Evolutionary conservation across 2,797 vertebrate genomes (phyloP).

Genomic region (Scomberomorus guttatus): DNA sequence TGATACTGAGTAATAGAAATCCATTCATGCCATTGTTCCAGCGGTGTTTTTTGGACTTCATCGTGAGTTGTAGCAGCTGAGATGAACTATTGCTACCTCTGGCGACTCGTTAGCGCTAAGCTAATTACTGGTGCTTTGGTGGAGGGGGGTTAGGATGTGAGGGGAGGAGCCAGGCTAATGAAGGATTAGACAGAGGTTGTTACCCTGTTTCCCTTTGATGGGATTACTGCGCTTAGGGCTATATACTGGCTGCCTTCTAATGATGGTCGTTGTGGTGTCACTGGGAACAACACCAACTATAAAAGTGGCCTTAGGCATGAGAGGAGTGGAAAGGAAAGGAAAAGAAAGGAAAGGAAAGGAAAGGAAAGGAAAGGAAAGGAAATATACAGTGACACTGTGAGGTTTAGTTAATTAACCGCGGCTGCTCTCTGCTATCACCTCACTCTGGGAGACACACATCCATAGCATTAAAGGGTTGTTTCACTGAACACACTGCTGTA

Average conservation of each 20-base stretch:
- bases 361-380: conserved; percentile 33
- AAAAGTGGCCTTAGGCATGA: conserved; percentile 57
- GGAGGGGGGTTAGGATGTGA: conserved; percentile 54
- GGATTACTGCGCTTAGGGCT: conserved; percentile 79
- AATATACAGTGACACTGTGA: conserved; percentile 34
- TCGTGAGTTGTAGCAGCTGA: conserved; percentile 40
- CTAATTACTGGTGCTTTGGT: conserved; percentile 78
- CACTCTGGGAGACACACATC: conserved; percentile 43
- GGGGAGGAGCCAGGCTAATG: conserved; percentile 83
- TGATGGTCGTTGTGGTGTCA: conserved; percentile 79
- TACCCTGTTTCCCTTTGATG: conserved; percentile 84
- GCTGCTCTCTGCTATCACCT: conserved; percentile 52
- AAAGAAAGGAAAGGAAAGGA: not conserved
- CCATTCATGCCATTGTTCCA: conserved; percentile 40
- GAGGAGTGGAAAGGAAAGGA: conserved; percentile 22
- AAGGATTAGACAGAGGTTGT: conserved; percentile 83
- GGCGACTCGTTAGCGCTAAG: conserved; percentile 79
- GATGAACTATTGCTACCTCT: conserved; percentile 73
- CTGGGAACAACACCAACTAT: conserved; percentile 73
- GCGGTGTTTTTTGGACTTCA: conserved; percentile 39
- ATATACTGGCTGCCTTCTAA: conserved; percentile 75
- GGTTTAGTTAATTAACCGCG: conserved; percentile 67
- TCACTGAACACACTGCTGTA: conserved; percentile 33
- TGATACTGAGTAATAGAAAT: conserved; percentile 29
- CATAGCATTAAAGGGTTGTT: conserved; percentile 48